phyloP scores from a whole-genome alignment of 2,113 vertebrate genomes.

The Corythaixoides concolor region DNA sequence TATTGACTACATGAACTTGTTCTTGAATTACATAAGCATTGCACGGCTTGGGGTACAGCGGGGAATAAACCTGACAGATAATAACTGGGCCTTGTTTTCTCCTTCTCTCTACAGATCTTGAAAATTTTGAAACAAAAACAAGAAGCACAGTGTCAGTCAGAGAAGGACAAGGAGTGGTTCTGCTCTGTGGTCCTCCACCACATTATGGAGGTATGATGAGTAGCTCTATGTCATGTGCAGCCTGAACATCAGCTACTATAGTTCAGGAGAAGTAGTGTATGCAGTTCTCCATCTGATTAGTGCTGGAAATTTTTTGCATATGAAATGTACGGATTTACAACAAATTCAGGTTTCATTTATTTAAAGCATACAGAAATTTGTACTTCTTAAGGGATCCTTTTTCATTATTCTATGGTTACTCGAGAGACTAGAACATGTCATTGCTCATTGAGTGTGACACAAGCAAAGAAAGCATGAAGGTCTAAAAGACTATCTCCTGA shows the following conservation, averaged over 20 bases:
- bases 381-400: neutral
- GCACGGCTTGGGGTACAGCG: neutral
- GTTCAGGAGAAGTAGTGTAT: neutral
- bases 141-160: slow-evolving; percentile 83
- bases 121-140: slow-evolving; percentile 81
- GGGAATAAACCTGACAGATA: neutral
- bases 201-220: slow-evolving; percentile 81
- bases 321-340: rapidly evolving
- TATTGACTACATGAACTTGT: rapidly evolving
- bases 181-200: slow-evolving; percentile 84
- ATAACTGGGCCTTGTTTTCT: slow-evolving; percentile 29
- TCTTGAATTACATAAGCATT: too few relatives aligned
- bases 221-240: rapidly evolving
- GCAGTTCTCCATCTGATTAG: neutral
- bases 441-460: neutral
- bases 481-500: neutral
- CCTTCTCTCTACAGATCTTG: slow-evolving; percentile 78
- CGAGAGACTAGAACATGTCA: neutral
- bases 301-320: neutral
- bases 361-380: rapidly evolving
- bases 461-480: neutral
- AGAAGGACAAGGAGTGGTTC: slow-evolving; percentile 88
- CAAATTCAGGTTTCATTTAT: neutral
- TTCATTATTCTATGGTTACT: neutral
- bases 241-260: neutral